phyloP scores from a whole-genome alignment of 2,797 vertebrate genomes.

The Nyctibius grandis region DNA sequence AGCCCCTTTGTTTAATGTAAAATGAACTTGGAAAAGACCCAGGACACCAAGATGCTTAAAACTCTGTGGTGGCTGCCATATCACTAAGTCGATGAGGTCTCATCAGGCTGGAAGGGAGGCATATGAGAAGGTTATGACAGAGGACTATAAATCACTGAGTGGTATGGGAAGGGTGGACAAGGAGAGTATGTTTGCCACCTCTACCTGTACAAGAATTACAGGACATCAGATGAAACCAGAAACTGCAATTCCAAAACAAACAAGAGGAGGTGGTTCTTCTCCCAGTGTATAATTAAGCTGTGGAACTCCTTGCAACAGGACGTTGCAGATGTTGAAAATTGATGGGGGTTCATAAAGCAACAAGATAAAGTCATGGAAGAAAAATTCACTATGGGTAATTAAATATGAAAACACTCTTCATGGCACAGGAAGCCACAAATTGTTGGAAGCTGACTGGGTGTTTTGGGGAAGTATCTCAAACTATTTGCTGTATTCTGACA shows the following conservation, averaged over 20 bases:
- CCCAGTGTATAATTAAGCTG: not conserved
- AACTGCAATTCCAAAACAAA: not conserved
- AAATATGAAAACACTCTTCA: not conserved
- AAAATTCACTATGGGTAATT: not conserved
- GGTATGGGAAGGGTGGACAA: not conserved
- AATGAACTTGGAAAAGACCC: not conserved
- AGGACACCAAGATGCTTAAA: not conserved
- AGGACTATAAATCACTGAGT: not conserved
- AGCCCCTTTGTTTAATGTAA: not conserved
- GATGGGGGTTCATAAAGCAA: not conserved
- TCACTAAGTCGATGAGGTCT: not conserved
- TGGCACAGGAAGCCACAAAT: not conserved
- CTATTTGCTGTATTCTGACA: not conserved
- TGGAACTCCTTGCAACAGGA: slow-evolving; percentile 15
- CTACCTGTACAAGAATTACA: not conserved
- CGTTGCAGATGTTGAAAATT: not conserved
- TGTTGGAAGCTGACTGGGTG: not conserved
- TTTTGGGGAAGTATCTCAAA: not conserved
- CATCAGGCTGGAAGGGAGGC: not conserved
- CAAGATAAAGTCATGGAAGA: not conserved
- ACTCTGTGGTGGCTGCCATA: not conserved
- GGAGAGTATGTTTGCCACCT: not conserved
- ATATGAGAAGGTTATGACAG: not conserved
- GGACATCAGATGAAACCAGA: not conserved
- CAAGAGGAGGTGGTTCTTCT: not conserved